Conservation (phyloP, 2,888 invertebrate genomes). For the Yponomeuta cagnagella region DNA sequence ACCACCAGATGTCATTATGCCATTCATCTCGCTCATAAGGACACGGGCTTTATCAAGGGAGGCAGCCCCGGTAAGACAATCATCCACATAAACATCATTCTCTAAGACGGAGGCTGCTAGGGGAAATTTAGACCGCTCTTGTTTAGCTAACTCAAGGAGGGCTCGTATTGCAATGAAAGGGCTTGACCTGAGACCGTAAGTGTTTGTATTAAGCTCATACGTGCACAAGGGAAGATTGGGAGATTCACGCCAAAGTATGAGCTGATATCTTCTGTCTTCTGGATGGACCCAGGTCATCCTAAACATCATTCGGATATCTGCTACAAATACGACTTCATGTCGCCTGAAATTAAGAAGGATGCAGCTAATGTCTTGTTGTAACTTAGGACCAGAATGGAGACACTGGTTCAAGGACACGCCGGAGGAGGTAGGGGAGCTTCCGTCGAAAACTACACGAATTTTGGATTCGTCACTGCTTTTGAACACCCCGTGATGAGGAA, state of each 20-base stretch:
- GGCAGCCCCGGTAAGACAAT: constrained; percentile 4
- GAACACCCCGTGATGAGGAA: no score
- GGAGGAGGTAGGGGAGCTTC: no score
- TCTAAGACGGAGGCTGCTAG: constrained; percentile 7
- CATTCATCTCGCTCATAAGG: neutral
- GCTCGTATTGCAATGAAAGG: constrained; percentile 9
- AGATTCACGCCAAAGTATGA: neutral
- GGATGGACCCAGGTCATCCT: constrained; percentile 13
- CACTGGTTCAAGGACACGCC: no score
- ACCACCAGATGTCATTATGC: constrained; percentile 12
- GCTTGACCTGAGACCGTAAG: no score
- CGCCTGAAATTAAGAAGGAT: no score
- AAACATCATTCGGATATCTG: constrained; percentile 18
- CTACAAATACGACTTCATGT: no score
- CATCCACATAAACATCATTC: constrained; percentile 7
- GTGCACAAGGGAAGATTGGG: no score
- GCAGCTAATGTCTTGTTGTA: no score
- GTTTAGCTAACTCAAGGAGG: constrained; percentile 2
- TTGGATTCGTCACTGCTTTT: no score
- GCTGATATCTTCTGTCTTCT: constrained; percentile 14
- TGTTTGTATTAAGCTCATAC: no score
- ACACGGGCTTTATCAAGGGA: neutral
- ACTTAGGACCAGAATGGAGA: no score
- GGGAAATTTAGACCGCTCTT: neutral
- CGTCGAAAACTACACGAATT: no score